A percentile compares a stretch with the other conserved stretches of the same genome.
Conservation (phyloP, 1,140 invertebrate genomes). For the Pachyrhynchus sulphureomaculatus region DNA sequence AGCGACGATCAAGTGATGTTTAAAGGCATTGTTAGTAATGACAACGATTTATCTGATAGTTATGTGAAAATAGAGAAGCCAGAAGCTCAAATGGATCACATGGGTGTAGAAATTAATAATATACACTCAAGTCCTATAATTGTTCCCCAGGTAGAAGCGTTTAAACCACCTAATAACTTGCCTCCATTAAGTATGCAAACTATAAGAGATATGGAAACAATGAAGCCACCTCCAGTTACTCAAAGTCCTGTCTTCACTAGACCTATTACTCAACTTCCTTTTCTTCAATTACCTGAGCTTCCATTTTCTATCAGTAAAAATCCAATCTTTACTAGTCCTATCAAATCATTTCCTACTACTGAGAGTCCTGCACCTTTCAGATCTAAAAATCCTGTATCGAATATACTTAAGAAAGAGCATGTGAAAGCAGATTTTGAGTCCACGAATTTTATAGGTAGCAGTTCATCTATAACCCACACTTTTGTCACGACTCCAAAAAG, state of each 20-base stretch:
- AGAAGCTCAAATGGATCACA: conserved; percentile 46
- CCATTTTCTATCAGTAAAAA: too few species aligned
- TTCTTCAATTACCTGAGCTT: too few species aligned
- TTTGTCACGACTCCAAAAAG: conserved; percentile 14
- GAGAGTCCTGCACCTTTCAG: neutral
- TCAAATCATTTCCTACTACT: too few species aligned
- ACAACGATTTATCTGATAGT: conserved; percentile 48
- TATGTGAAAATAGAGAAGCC: conserved; percentile 54
- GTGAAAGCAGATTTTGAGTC: neutral
- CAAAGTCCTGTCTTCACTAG: conserved; percentile 26
- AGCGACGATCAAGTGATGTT: conserved; percentile 38
- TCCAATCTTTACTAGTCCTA: too few species aligned
- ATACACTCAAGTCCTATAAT: conserved; percentile 20
- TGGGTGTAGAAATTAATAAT: conserved; percentile 22
- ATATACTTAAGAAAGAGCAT: conserved; percentile 27
- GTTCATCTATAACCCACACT: conserved; percentile 5
- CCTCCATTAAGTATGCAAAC: conserved; percentile 45
- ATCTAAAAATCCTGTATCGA: conserved; percentile 11
- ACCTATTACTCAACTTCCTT: neutral
- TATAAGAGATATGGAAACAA: conserved; percentile 45
- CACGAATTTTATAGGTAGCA: conserved; percentile 11
- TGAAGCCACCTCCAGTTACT: conserved; percentile 47
- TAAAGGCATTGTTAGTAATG: conserved; percentile 52
- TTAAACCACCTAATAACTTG: conserved; percentile 2
- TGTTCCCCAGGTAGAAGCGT: conserved; percentile 25